Evolutionary conservation across 1,140 invertebrate genomes (phyloP).

Genomic region (Drosophila punjabiensis): DNA sequence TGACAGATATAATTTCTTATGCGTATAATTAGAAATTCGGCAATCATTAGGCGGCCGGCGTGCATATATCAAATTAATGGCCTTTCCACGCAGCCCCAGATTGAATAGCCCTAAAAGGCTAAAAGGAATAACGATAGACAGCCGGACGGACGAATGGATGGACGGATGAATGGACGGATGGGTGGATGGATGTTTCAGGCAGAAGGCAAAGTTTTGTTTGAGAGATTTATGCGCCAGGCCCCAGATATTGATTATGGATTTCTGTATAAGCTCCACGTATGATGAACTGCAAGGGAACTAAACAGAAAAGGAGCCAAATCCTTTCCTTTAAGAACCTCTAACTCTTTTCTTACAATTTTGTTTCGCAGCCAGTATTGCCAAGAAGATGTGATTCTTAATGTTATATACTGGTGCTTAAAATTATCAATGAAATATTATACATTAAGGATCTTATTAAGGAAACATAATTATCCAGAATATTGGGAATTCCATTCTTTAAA

Average conservation of each 20-base stretch:
- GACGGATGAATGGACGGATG: no score
- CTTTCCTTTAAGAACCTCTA: neutral
- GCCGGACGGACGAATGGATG: conserved; percentile 13
- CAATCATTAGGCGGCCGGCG: conserved; percentile 76
- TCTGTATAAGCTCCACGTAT: conserved; percentile 5
- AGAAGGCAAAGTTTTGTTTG: conserved; percentile 28
- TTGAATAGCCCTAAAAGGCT: conserved; percentile 54
- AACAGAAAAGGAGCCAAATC: neutral
- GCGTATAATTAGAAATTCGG: conserved; percentile 85
- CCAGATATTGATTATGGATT: conserved; percentile 40
- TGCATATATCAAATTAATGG: conserved; percentile 82
- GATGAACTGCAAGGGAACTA: conserved; percentile 8
- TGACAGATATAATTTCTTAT: conserved; percentile 84
- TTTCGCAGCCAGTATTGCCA: no score
- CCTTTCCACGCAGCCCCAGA: conserved; percentile 69
- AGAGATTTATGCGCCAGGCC: conserved; percentile 45
- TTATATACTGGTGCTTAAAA: neutral
- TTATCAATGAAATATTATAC: no score
- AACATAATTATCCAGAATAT: no score
- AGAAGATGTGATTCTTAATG: neutral
- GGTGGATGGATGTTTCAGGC: neutral
- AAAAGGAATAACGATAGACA: conserved; percentile 30
- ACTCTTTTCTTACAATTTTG: neutral
- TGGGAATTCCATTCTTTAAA: no score
- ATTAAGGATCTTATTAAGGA: no score